A percentile compares a stretch with the other conserved stretches of the same genome.
Evolutionary conservation across 2,797 vertebrate species (phyloP).

Genomic region (Steatocranus sp.): DNA sequence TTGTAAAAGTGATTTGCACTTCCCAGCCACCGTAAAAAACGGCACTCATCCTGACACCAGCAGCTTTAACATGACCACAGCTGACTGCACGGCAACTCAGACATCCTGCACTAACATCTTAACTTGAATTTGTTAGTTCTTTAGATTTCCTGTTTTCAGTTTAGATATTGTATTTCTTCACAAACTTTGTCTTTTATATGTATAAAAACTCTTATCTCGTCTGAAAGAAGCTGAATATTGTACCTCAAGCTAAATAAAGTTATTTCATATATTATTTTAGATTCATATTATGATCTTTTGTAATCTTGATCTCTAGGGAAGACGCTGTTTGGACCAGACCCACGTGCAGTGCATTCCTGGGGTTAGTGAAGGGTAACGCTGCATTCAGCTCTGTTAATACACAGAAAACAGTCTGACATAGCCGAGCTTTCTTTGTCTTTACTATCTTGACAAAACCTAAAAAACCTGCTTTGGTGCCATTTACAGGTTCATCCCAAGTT

Average conservation of each 20-base stretch:
- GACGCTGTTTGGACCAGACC: background rate
- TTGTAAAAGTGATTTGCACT: too few species aligned
- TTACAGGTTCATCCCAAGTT: background rate
- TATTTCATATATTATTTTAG: background rate
- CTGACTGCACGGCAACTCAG: background rate
- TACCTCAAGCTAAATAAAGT: background rate
- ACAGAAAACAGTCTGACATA: background rate
- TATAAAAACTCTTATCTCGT: background rate
- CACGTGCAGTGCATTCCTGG: background rate
- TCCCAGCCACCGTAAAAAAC: background rate
- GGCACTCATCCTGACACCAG: background rate
- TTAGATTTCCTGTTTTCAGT: fast-evolving
- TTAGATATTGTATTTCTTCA: background rate
- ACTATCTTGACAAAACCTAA: background rate
- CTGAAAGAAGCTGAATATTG: background rate
- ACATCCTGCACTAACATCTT: background rate
- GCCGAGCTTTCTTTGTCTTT: background rate
- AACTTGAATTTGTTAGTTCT: background rate
- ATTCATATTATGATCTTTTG: background rate
- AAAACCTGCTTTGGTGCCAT: background rate
- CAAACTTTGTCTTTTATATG: background rate
- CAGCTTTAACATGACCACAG: background rate
- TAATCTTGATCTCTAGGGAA: background rate
- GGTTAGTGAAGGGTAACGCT: background rate
- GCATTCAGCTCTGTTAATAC: fast-evolving